Conservation (phyloP, 2,888 invertebrate species). For the Carterocephalus palaemon region DNA sequence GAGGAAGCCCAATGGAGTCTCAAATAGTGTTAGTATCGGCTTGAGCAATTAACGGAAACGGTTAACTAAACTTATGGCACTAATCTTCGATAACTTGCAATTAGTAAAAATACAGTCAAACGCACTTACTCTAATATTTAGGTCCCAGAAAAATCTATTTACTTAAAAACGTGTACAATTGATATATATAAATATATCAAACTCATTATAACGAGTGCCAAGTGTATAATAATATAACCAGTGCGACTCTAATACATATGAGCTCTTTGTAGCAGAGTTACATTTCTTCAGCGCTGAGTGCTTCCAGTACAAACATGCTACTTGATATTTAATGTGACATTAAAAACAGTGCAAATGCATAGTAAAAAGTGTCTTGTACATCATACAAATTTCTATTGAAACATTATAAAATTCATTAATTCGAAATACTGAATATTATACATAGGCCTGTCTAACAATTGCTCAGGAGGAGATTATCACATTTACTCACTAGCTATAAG, state of each 20-base stretch:
- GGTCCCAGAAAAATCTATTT: constrained; percentile 36
- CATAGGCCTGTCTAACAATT: constrained; percentile 18
- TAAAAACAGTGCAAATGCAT: constrained; percentile 35
- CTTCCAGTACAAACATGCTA: constrained; percentile 29
- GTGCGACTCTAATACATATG: constrained; percentile 30
- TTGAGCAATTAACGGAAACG: constrained; percentile 64
- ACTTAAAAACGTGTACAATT: constrained; percentile 10
- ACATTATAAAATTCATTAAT: constrained; percentile 1
- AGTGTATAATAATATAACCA: constrained; percentile 31
- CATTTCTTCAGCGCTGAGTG: constrained; percentile 19
- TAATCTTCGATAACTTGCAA: constrained; percentile 64
- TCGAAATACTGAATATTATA: neutral
- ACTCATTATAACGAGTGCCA: constrained; percentile 11
- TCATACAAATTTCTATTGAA: neutral
- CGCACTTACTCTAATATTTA: constrained; percentile 38
- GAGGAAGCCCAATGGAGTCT: constrained; percentile 62
- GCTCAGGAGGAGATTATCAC: constrained; percentile 20
- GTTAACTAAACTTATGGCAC: constrained; percentile 68
- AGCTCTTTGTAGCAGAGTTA: neutral
- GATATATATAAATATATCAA: constrained; percentile 12
- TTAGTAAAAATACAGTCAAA: constrained; percentile 11
- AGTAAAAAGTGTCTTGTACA: constrained; percentile 10
- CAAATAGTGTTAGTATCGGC: constrained; percentile 46
- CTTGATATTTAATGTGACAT: constrained; percentile 31
- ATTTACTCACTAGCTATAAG: constrained; percentile 12